These are phyloP conservation scores for Ferdinandea cuprea DNA, from an alignment of 2,888 invertebrate genomes.

Conservation along the genomic window DNA sequence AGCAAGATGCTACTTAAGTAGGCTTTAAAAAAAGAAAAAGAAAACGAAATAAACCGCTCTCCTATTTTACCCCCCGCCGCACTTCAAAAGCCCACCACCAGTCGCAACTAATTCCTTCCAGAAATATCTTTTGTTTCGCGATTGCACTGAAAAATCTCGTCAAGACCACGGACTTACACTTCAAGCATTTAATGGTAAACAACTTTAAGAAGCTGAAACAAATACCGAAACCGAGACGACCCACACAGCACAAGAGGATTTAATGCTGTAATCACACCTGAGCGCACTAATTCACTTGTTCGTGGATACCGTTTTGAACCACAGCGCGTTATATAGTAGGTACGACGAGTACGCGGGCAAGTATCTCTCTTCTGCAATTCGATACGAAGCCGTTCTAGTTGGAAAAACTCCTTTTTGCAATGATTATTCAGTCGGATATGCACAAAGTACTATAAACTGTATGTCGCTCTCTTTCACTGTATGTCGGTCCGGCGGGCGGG, in stretches of 20 bases:
- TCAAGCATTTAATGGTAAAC: constrained; percentile 63
- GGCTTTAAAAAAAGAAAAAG: too few relatives aligned
- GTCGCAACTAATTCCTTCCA: constrained; percentile 23
- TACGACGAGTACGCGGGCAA: constrained; percentile 1
- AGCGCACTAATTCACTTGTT: constrained; percentile 74
- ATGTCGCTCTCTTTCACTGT: neutral
- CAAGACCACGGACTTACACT: constrained; percentile 68
- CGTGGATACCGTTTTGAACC: constrained; percentile 53
- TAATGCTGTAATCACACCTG: constrained; percentile 73
- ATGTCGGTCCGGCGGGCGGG: neutral
- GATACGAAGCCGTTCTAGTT: constrained; percentile 75
- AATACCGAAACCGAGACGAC: constrained; percentile 43
- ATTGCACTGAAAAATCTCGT: constrained; percentile 49
- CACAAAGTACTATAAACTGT: constrained; percentile 64
- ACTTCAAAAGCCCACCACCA: neutral
- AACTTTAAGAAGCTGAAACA: constrained; percentile 64
- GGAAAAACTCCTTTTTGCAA: constrained; percentile 72
- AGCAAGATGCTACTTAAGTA: constrained; percentile 43
- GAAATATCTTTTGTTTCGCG: constrained; percentile 32
- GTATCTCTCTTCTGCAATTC: constrained; percentile 59
- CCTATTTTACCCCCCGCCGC: constrained; percentile 13
- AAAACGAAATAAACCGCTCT: constrained; percentile 12
- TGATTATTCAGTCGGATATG: constrained; percentile 72
- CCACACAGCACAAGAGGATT: constrained; percentile 48
- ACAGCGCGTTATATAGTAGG: too few relatives aligned